Percentiles rank a stretch among this genome's conserved stretches.
Evolutionary conservation across 2,113 vertebrate genomes (phyloP).

Genomic region (Cynopterus brachyotis): DNA sequence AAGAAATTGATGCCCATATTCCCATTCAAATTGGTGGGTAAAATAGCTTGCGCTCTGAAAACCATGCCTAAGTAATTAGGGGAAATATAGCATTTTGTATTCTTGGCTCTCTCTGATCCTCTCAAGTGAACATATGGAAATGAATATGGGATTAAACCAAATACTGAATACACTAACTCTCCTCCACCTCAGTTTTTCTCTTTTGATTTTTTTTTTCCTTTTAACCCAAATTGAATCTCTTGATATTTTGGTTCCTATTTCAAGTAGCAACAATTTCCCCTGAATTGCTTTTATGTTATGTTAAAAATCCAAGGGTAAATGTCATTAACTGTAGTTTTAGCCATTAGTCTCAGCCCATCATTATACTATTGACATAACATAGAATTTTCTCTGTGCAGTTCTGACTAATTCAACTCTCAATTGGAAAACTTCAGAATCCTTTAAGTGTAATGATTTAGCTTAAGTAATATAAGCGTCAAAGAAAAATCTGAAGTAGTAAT

Average conservation of each 20-base stretch:
- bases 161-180: background rate
- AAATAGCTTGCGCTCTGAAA: slow-evolving; percentile 46
- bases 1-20: slow-evolving; percentile 22
- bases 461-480: background rate
- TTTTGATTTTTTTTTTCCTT: slow-evolving; percentile 13
- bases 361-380: background rate
- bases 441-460: background rate
- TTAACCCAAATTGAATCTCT: slow-evolving; percentile 36
- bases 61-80: slow-evolving; percentile 46
- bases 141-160: slow-evolving; percentile 43
- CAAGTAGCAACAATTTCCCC: background rate
- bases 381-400: background rate
- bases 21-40: slow-evolving; percentile 33
- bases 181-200: slow-evolving; percentile 21
- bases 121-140: slow-evolving; percentile 38
- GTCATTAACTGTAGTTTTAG: background rate
- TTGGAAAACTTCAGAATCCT: background rate
- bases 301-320: slow-evolving; percentile 25
- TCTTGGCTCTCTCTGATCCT: background rate
- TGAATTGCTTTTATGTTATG: background rate
- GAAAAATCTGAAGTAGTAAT: background rate
- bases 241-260: slow-evolving; percentile 21
- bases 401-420: background rate
- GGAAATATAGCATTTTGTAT: background rate
- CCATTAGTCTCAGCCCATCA: background rate